Percentiles rank a stretch among this genome's conserved stretches.
Evolutionary conservation across 2,888 invertebrate genomes (phyloP).

Genomic region (Leuctra nigra): DNA sequence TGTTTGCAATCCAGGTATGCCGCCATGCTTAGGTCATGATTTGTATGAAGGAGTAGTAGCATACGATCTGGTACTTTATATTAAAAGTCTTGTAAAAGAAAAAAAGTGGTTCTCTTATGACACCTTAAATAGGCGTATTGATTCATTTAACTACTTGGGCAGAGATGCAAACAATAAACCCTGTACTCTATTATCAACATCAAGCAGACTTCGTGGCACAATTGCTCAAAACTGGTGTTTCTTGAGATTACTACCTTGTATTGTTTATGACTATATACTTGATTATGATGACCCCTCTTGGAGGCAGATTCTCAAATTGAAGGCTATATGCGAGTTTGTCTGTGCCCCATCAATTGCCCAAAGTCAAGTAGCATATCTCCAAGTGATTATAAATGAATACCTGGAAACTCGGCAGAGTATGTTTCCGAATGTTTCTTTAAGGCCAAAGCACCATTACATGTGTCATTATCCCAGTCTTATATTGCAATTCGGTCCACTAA

Average conservation of each 20-base stretch:
- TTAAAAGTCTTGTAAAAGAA: constrained; percentile 28
- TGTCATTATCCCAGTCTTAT: constrained; percentile 27
- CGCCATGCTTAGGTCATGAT: constrained; percentile 34
- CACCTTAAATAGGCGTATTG: constrained; percentile 17
- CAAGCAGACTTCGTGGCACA: constrained; percentile 9
- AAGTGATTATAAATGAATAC: constrained; percentile 7
- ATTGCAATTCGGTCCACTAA: constrained; percentile 24
- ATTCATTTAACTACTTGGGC: background rate
- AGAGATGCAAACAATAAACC: background rate
- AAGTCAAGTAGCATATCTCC: constrained; percentile 4
- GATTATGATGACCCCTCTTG: constrained; percentile 20
- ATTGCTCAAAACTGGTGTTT: constrained; percentile 19
- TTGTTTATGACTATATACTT: constrained; percentile 1
- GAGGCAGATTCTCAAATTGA: constrained; percentile 15
- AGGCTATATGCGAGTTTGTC: constrained; percentile 6
- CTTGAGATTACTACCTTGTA: constrained; percentile 8
- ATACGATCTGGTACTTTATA: constrained; percentile 30
- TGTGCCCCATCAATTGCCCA: constrained; percentile 15
- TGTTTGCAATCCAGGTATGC: constrained; percentile 32
- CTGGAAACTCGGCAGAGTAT: constrained; percentile 7
- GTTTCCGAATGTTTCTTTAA: constrained; percentile 22
- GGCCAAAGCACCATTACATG: constrained; percentile 29
- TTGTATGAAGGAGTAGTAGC: constrained; percentile 32
- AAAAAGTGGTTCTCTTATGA: constrained; percentile 23
- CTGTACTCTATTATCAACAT: background rate